These are phyloP conservation scores for Chromoteleia sp. DNA, from an alignment of 2,888 invertebrate species.

Conservation along the genomic window DNA sequence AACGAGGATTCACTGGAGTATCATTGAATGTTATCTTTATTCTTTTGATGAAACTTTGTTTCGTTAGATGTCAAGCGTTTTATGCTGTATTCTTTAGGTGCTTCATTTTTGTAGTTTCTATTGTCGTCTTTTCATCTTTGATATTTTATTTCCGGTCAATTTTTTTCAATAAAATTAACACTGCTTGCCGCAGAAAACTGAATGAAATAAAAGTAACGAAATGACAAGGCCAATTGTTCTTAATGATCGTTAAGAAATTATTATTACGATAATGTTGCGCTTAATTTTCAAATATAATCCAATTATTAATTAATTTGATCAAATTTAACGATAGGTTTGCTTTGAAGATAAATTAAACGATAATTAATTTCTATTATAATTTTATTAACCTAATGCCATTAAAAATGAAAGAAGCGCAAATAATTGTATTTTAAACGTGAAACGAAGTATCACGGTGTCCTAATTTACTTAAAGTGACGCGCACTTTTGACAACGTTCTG, in stretches of 20 bases:
- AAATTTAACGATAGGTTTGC: too few relatives aligned
- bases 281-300: too few relatives aligned
- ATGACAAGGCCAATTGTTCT: too few relatives aligned
- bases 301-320: too few relatives aligned
- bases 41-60: slow-evolving; percentile 24
- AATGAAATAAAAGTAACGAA: too few relatives aligned
- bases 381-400: too few relatives aligned
- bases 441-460: neutral
- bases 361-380: too few relatives aligned
- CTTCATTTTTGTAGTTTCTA: neutral
- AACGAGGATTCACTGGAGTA: slow-evolving; percentile 16
- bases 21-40: slow-evolving; percentile 27
- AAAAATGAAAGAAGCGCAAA: slow-evolving; percentile 1
- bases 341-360: too few relatives aligned
- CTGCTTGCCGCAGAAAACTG: too few relatives aligned
- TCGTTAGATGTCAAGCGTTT: slow-evolving; percentile 6
- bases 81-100: neutral
- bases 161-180: too few relatives aligned
- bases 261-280: too few relatives aligned
- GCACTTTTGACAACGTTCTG: slow-evolving; percentile 20
- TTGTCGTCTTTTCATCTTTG: neutral
- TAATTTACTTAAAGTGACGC: slow-evolving; percentile 1
- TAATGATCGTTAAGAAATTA: too few relatives aligned
- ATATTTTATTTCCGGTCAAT: neutral
- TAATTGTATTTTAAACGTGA: neutral